These are phyloP conservation scores for Philaethria dido DNA, from an alignment of 2,888 invertebrate genomes.

Conservation along the genomic window DNA sequence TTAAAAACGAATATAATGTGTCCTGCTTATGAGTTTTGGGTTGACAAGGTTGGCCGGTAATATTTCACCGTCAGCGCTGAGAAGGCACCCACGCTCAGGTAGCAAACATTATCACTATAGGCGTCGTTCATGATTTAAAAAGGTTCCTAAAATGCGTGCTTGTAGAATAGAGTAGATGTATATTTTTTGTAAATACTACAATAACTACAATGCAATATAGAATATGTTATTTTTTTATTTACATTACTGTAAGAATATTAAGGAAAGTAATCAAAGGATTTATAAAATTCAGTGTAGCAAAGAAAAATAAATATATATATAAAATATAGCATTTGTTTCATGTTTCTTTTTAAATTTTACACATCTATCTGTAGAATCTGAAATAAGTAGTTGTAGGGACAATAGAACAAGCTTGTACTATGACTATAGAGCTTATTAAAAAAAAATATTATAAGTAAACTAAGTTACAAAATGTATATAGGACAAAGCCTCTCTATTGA, in stretches of 20 bases:
- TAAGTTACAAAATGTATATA: slow-evolving; percentile 3
- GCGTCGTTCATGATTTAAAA: slow-evolving; percentile 74
- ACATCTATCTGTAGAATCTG: too few species aligned
- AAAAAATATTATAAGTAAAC: background rate
- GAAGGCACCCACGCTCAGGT: slow-evolving; percentile 77
- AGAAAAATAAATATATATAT: too few species aligned
- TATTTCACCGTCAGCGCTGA: slow-evolving; percentile 74
- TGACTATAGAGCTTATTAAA: too few species aligned
- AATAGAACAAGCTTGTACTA: too few species aligned
- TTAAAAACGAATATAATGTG: slow-evolving; percentile 45
- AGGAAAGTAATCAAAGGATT: too few species aligned
- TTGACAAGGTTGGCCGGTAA: slow-evolving; percentile 80
- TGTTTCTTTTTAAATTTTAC: too few species aligned
- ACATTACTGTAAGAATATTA: background rate
- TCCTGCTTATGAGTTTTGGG: slow-evolving; percentile 61
- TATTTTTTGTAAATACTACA: background rate
- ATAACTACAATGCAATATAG: too few species aligned
- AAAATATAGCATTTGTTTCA: too few species aligned
- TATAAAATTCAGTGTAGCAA: too few species aligned
- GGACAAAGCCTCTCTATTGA: slow-evolving; percentile 51
- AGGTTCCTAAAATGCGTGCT: slow-evolving; percentile 47
- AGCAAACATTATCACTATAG: slow-evolving; percentile 80
- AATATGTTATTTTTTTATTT: background rate
- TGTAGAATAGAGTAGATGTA: slow-evolving; percentile 51
- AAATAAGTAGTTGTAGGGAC: too few species aligned